Conservation (phyloP, 1,140 invertebrate species). For the Tribolium castaneum region DNA sequence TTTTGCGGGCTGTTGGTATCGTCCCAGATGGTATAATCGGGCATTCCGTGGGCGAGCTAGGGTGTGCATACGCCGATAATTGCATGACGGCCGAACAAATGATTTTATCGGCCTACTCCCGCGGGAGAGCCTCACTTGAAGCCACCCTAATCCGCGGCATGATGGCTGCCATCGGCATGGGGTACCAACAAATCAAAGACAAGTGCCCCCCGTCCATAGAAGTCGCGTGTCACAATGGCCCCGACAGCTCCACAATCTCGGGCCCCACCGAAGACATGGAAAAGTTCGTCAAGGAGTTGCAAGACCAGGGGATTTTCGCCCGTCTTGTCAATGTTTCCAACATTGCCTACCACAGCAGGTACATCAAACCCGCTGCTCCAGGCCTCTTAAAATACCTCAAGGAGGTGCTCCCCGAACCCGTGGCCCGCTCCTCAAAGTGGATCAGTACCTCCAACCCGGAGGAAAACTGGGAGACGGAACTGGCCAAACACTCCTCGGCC, state of each 20-base stretch:
- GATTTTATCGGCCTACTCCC: constrained; percentile 84
- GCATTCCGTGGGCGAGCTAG: constrained; percentile 91
- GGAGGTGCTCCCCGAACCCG: constrained; percentile 77
- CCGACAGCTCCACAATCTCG: constrained; percentile 87
- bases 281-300: constrained; percentile 76
- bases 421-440: constrained; percentile 82
- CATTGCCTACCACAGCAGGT: constrained; percentile 87
- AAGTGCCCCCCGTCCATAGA: constrained; percentile 77
- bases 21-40: constrained; percentile 86
- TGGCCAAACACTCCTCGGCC: constrained; percentile 80
- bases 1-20: constrained; percentile 77
- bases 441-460: constrained; percentile 87
- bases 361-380: constrained; percentile 82
- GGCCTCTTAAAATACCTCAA: constrained; percentile 77
- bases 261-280: constrained; percentile 80
- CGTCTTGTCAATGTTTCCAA: constrained; percentile 83
- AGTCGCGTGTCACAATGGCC: constrained; percentile 88
- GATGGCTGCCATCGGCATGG: constrained; percentile 83
- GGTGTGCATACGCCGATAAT: constrained; percentile 90
- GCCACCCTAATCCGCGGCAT: constrained; percentile 79
- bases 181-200: constrained; percentile 66
- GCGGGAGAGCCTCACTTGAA: constrained; percentile 86
- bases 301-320: constrained; percentile 82
- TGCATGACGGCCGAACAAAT: constrained; percentile 86
- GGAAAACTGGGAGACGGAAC: constrained; percentile 77